Percentiles rank a stretch among this genome's conserved stretches.
Conservation (phyloP, 2,888 invertebrate genomes). For the Drosophila rellima region DNA sequence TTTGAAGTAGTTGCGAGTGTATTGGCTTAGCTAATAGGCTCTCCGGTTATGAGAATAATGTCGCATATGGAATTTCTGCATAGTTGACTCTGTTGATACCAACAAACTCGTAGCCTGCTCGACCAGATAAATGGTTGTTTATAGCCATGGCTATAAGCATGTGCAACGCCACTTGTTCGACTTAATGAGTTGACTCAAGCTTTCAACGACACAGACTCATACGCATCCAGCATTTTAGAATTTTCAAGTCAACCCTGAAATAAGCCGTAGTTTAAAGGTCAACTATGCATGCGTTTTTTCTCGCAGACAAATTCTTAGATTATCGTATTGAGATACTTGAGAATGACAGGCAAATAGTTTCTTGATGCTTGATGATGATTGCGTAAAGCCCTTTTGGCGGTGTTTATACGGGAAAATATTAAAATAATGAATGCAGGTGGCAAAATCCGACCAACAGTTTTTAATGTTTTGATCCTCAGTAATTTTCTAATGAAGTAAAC, state of each 20-base stretch:
- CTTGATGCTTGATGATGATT: neutral
- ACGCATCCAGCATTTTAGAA: conserved; percentile 53
- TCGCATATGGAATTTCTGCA: conserved; percentile 77
- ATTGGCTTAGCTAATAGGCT: conserved; percentile 80
- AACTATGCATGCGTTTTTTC: conserved; percentile 48
- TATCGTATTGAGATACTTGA: conserved; percentile 7
- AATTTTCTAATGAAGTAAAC: conserved; percentile 45
- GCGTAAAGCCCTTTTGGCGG: neutral
- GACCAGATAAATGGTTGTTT: conserved; percentile 57
- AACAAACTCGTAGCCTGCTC: conserved; percentile 9
- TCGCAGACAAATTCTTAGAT: conserved; percentile 15
- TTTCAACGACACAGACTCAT: conserved; percentile 19
- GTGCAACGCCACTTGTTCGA: conserved; percentile 54
- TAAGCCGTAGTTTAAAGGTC: conserved; percentile 49
- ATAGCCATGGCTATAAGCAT: conserved; percentile 63
- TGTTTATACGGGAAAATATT: neutral
- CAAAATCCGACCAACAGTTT: too few species aligned
- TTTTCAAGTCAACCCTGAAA: conserved; percentile 55
- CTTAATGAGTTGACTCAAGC: conserved; percentile 68
- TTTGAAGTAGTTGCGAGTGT: conserved; percentile 66
- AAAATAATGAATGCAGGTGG: neutral
- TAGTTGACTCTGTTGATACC: conserved; percentile 56
- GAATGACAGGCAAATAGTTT: conserved; percentile 11
- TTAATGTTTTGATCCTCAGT: too few species aligned
- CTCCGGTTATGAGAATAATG: conserved; percentile 74